These are phyloP conservation scores for Drosophila ustulata DNA, from an alignment of 2,888 invertebrate species.

Conservation along the genomic window DNA sequence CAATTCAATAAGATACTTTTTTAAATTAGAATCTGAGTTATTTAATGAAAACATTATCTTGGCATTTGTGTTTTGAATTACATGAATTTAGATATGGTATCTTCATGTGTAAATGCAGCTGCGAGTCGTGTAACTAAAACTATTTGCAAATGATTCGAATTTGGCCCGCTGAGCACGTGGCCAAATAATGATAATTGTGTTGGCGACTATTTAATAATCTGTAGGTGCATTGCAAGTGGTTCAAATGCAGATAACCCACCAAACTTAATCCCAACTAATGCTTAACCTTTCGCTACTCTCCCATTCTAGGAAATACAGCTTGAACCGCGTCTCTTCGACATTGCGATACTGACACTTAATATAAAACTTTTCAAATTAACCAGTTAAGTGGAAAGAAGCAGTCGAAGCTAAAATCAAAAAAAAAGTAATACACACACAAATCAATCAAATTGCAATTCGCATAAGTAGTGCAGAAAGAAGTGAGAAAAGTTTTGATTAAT, in stretches of 20 bases:
- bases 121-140: constrained; percentile 22
- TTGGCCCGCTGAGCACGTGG: constrained; percentile 49
- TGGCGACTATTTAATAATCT: not conserved
- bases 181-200: constrained; percentile 11
- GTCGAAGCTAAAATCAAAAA: constrained; percentile 15
- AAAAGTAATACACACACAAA: constrained; percentile 3
- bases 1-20: too few relatives aligned
- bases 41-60: too few relatives aligned
- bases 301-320: constrained; percentile 83
- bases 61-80: not conserved
- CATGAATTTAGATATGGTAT: not conserved
- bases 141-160: constrained; percentile 8
- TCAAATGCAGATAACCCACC: constrained; percentile 17
- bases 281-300: constrained; percentile 33
- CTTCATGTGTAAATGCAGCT: constrained; percentile 18
- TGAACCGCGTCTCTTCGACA: constrained; percentile 82
- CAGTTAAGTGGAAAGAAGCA: constrained; percentile 38
- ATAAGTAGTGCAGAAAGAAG: constrained; percentile 10
- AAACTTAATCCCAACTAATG: constrained; percentile 29
- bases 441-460: constrained; percentile 15
- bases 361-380: constrained; percentile 69
- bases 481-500: constrained; percentile 9
- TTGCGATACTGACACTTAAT: constrained; percentile 82
- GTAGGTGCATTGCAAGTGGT: constrained; percentile 58
- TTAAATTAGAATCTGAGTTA: too few relatives aligned